These are phyloP conservation scores for Enteromius trimaculatus DNA, from an alignment of 2,797 vertebrate species.

Conservation along the genomic window DNA sequence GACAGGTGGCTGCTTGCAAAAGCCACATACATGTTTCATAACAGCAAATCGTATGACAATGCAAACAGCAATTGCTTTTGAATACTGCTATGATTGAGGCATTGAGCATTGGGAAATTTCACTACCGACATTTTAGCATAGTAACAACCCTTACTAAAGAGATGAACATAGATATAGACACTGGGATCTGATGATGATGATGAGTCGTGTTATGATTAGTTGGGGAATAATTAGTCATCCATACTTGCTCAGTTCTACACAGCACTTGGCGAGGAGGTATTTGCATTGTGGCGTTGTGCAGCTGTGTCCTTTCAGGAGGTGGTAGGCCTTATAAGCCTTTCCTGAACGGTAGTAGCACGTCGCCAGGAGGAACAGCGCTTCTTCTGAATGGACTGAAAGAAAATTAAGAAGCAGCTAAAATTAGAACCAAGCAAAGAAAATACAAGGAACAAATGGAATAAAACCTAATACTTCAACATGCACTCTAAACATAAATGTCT, in stretches of 20 bases:
- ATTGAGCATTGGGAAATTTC: not conserved
- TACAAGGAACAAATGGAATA: not conserved
- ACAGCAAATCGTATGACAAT: too few relatives aligned
- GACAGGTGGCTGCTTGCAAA: not conserved
- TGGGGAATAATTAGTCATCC: conserved; percentile 25
- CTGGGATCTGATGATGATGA: not conserved
- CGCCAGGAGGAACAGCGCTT: conserved; percentile 93
- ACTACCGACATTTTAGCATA: not conserved
- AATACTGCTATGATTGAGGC: too few relatives aligned
- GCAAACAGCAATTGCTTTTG: too few relatives aligned
- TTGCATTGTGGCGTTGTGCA: conserved; percentile 95
- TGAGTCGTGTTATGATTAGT: conserved; percentile 5
- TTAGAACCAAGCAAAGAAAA: not conserved
- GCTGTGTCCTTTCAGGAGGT: conserved; percentile 96
- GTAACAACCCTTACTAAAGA: not conserved
- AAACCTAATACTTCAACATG: not conserved
- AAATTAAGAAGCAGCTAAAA: not conserved
- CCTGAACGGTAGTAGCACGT: conserved; percentile 98
- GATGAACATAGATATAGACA: not conserved
- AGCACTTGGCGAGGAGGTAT: conserved; percentile 97
- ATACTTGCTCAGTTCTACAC: conserved; percentile 97
- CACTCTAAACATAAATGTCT: not conserved
- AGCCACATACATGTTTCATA: not conserved
- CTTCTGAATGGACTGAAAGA: conserved; percentile 88
- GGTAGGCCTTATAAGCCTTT: conserved; percentile 96